These are phyloP conservation scores for Scomberomorus guttatus DNA, from an alignment of 2,797 vertebrate species.

Conservation along the genomic window DNA sequence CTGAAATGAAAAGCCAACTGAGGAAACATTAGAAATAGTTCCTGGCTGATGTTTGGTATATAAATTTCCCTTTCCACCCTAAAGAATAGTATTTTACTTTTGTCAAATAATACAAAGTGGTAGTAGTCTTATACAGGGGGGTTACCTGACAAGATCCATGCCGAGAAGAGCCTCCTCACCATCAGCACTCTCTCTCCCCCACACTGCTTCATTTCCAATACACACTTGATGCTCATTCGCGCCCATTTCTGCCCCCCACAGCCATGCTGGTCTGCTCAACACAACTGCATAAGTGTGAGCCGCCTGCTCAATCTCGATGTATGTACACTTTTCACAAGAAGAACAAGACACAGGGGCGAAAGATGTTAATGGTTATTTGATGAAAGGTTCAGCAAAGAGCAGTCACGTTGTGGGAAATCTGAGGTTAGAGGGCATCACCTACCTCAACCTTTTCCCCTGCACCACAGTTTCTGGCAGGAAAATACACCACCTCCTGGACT, in stretches of 20 bases:
- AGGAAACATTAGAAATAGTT: conserved; percentile 1
- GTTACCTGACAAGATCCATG: conserved; percentile 97
- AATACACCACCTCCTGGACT: conserved; percentile 94
- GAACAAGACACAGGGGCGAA: conserved; percentile 7
- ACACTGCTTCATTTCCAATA: conserved; percentile 98
- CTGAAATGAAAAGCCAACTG: background rate
- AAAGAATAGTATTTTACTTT: too few relatives aligned
- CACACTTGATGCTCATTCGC: conserved; percentile 97
- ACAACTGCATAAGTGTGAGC: conserved; percentile 90
- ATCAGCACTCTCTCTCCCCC: conserved; percentile 90
- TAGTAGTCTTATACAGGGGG: too few relatives aligned
- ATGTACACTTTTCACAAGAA: conserved; percentile 90
- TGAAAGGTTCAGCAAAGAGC: background rate
- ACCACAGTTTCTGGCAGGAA: conserved; percentile 83
- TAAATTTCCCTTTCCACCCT: too few relatives aligned
- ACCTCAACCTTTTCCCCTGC: conserved; percentile 89
- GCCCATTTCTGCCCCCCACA: conserved; percentile 99
- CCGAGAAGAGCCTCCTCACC: conserved; percentile 92
- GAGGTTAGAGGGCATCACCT: conserved; percentile 30
- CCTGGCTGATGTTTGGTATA: conserved; percentile 6
- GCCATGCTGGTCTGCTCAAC: conserved; percentile 95
- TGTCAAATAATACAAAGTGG: too few relatives aligned
- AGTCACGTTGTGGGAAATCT: conserved; percentile 10
- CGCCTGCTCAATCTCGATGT: conserved; percentile 91
- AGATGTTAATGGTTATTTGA: conserved; percentile 24